phyloP scores from a whole-genome alignment of 2,797 vertebrate species.

The Kryptolebias ocellatus region DNA sequence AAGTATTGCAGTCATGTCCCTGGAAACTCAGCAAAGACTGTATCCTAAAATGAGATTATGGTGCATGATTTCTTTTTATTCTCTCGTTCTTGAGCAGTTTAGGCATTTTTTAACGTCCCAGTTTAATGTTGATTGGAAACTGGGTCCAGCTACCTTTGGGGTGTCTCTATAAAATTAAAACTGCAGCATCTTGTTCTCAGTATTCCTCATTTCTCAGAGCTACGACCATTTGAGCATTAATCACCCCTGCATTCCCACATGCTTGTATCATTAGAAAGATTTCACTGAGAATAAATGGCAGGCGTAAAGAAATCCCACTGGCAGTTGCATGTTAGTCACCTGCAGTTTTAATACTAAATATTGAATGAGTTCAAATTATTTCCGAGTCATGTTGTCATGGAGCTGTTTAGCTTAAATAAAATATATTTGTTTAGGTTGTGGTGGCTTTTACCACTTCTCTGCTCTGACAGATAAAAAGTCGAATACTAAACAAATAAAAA shows the following conservation, averaged over 20 bases:
- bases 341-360: conserved; percentile 30
- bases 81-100: conserved; percentile 11
- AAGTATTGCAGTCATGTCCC: conserved; percentile 4
- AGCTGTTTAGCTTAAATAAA: background rate
- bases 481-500: too few relatives aligned
- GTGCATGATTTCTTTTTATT: conserved; percentile 22
- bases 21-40: background rate
- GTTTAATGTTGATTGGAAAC: conserved; percentile 24
- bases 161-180: background rate
- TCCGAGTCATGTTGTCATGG: background rate
- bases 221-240: conserved; percentile 23
- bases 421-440: too few relatives aligned
- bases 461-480: too few relatives aligned
- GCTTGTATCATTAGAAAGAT: conserved; percentile 30
- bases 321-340: conserved; percentile 15
- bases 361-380: background rate
- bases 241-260: conserved; percentile 8
- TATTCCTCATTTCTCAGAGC: conserved; percentile 8
- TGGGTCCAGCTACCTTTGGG: background rate
- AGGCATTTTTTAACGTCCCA: conserved; percentile 38
- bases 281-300: conserved; percentile 35
- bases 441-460: too few relatives aligned
- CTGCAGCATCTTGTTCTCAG: conserved; percentile 10
- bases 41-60: conserved; percentile 30
- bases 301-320: conserved; percentile 11